phyloP scores from a whole-genome alignment of 2,888 invertebrate genomes.

The Emmelina monodactyla region DNA sequence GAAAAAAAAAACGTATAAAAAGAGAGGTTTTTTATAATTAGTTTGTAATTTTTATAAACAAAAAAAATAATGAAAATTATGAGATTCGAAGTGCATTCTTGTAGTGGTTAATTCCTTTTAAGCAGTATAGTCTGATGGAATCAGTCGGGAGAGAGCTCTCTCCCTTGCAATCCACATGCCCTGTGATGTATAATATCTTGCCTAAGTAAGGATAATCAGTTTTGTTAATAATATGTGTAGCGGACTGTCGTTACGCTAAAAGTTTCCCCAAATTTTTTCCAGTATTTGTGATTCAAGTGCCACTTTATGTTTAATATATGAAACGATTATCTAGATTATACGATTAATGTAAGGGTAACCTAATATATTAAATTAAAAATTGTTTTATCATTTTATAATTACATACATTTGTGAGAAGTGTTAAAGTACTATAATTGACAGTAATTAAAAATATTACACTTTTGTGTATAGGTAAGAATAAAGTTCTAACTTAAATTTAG shows the following conservation, averaged over 20 bases:
- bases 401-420: slow-evolving; percentile 66
- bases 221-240: slow-evolving; percentile 39
- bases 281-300: slow-evolving; percentile 82
- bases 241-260: slow-evolving; percentile 49
- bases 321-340: slow-evolving; percentile 69
- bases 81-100: slow-evolving; percentile 66
- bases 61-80: slow-evolving; percentile 56
- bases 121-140: slow-evolving; percentile 60
- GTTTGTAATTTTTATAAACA: slow-evolving; percentile 54
- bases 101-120: slow-evolving; percentile 60
- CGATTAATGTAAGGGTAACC: slow-evolving; percentile 67
- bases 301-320: slow-evolving; percentile 77
- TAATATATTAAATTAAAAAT: slow-evolving; percentile 66
- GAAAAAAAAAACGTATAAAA: no score
- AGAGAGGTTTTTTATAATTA: slow-evolving; percentile 46
- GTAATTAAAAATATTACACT: slow-evolving; percentile 65
- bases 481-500: slow-evolving; percentile 67
- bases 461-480: slow-evolving; percentile 66
- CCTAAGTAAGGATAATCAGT: slow-evolving; percentile 59
- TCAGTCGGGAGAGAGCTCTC: slow-evolving; percentile 25
- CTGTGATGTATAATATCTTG: slow-evolving; percentile 60
- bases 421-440: slow-evolving; percentile 65
- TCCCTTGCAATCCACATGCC: slow-evolving; percentile 35
- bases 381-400: slow-evolving; percentile 69
- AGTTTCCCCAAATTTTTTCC: slow-evolving; percentile 72